Conservation (phyloP, 2,113 vertebrate genomes). For the Tragulus kanchil region DNA sequence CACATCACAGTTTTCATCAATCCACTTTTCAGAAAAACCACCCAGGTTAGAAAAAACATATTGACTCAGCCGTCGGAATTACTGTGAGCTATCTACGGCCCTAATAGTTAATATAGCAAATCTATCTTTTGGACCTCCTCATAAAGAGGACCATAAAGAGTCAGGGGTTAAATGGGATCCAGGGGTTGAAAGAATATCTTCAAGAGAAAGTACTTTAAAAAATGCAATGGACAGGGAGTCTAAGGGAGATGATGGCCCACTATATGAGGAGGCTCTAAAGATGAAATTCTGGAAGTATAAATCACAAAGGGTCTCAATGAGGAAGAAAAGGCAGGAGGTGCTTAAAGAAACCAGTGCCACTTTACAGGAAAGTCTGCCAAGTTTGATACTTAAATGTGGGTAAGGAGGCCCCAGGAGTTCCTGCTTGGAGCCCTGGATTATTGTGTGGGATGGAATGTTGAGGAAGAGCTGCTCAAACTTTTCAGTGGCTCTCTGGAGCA, state of each 20-base stretch:
- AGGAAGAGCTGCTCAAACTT: background rate
- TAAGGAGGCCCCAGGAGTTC: background rate
- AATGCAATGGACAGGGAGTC: slow-evolving; percentile 7
- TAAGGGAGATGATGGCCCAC: background rate
- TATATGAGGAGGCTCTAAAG: slow-evolving; percentile 8
- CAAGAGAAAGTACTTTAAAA: slow-evolving; percentile 34
- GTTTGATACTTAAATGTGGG: background rate
- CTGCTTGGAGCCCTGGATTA: background rate
- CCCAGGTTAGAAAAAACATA: background rate
- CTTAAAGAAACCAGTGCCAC: background rate
- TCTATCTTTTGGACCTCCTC: slow-evolving; percentile 39
- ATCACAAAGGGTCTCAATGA: slow-evolving; percentile 30
- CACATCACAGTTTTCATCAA: background rate
- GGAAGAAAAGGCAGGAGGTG: background rate
- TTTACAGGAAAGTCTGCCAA: background rate
- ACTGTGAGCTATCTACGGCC: background rate
- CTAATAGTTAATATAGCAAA: background rate
- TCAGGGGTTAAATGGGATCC: slow-evolving; percentile 2
- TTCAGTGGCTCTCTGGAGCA: background rate
- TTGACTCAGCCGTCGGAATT: background rate
- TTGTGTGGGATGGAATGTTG: background rate
- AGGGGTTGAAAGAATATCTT: slow-evolving; percentile 3
- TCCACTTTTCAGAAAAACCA: background rate
- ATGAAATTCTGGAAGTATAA: slow-evolving; percentile 17
- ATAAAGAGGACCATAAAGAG: slow-evolving; percentile 25